Conservation (phyloP, 1,140 invertebrate species). For the Halictus rubicundus region DNA sequence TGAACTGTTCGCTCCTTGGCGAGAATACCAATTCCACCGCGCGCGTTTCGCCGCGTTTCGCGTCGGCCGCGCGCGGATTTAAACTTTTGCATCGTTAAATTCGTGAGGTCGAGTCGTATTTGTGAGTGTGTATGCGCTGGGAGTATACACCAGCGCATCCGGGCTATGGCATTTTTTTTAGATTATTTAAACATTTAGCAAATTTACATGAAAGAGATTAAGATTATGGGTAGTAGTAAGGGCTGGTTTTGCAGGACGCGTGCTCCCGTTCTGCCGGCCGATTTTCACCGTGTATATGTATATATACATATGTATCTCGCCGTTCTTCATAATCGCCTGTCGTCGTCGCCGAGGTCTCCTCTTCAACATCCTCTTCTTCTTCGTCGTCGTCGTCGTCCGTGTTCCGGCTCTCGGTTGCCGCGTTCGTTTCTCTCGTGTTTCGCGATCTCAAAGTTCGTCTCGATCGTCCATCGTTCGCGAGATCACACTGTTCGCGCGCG, state of each 20-base stretch:
- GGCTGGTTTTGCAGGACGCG: constrained; percentile 67
- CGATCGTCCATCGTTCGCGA: no score
- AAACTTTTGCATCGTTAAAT: constrained; percentile 70
- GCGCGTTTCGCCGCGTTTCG: constrained; percentile 18
- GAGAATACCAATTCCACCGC: constrained; percentile 72
- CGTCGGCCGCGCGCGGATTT: constrained; percentile 52
- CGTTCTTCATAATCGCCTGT: not conserved
- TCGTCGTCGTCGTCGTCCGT: not conserved
- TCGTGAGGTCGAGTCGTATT: constrained; percentile 80
- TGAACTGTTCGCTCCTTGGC: constrained; percentile 63
- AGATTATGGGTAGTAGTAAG: constrained; percentile 75
- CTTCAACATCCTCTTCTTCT: not conserved
- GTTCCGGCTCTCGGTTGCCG: no score
- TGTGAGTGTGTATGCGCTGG: constrained; percentile 82
- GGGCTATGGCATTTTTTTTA: constrained; percentile 81
- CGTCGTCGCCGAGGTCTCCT: not conserved
- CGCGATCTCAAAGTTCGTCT: no score
- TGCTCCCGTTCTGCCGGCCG: constrained; percentile 13
- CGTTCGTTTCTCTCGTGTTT: no score
- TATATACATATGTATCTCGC: not conserved
- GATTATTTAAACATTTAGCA: constrained; percentile 81
- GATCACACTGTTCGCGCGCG: no score
- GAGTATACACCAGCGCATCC: constrained; percentile 82
- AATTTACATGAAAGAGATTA: constrained; percentile 82
- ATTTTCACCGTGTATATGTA: not conserved